These are phyloP conservation scores for Mimachlamys varia DNA, from an alignment of 2,888 invertebrate species.

Conservation along the genomic window DNA sequence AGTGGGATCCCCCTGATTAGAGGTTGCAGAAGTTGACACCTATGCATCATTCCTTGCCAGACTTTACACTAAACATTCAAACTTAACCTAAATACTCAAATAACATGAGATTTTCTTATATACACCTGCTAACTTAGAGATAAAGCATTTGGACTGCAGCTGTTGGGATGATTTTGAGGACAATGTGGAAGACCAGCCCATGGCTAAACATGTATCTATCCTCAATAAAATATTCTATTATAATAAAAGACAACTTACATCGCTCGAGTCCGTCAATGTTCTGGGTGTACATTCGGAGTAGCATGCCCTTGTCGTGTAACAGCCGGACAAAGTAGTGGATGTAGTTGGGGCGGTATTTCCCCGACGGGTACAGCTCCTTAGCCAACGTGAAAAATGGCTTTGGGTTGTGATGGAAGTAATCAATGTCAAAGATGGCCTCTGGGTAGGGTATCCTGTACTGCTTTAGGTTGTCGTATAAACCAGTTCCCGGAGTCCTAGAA, in stretches of 20 bases:
- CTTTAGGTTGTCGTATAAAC: slow-evolving; percentile 82
- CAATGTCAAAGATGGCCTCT: slow-evolving; percentile 82
- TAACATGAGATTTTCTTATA: too few species aligned
- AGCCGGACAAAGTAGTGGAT: slow-evolving; percentile 81
- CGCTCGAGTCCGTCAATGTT: slow-evolving; percentile 82
- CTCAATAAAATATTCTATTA: too few species aligned
- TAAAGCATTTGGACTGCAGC: too few species aligned
- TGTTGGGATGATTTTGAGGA: too few species aligned
- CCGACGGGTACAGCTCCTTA: slow-evolving; percentile 81
- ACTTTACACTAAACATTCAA: too few species aligned
- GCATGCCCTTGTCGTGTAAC: slow-evolving; percentile 80
- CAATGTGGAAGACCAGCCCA: too few species aligned
- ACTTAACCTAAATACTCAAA: too few species aligned
- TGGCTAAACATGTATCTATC: too few species aligned
- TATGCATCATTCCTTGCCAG: too few species aligned
- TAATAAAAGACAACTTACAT: slow-evolving; percentile 72
- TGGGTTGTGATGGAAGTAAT: slow-evolving; percentile 81
- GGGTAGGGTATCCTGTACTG: slow-evolving; percentile 82
- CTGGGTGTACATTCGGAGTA: slow-evolving; percentile 82
- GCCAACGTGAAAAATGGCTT: slow-evolving; percentile 82
- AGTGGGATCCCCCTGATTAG: too few species aligned
- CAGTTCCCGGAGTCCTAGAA: slow-evolving; percentile 81
- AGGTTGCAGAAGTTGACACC: too few species aligned
- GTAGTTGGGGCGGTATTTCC: slow-evolving; percentile 81
- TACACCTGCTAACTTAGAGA: too few species aligned